Base-by-base conservation (phyloP, 2,797 vertebrate species). In the Chelidonichthys spinosus region DNA sequence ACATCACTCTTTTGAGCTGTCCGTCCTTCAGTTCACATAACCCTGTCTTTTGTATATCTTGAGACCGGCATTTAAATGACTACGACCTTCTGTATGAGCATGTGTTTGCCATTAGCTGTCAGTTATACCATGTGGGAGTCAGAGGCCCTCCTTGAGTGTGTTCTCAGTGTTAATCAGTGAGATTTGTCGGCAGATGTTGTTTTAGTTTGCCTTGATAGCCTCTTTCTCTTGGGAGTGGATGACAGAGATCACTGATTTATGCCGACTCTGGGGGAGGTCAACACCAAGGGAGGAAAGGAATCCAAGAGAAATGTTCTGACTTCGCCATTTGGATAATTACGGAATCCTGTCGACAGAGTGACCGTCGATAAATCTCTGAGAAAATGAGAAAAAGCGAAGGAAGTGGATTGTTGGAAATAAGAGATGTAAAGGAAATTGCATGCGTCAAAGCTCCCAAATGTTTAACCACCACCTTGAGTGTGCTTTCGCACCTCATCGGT, bases 231-330 rank as follows among this genome's bases (percentile, higher is more conserved):
- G 69, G 58, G 62, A 69, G 60, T 55, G 59, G 47, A 66, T 70
- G 79, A 66, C 73, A 85, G 72, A 78, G 55, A 76, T 81, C 46
- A 4, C 17, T 87, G 86, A 88, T 91, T 85, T 76, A 91, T 79
- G 53, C 54, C 7, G 46, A 78, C 66, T 39, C 62, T 46, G 3
- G 32, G 10, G 54, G 69, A 84, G 77, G 74, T 86, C 85, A 85
- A 71, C 46, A 72, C 46, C 56, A 65, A 58, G 69, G 42, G 73
- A 77, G 43, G 62, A 80, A 75, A 62, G 15, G 10, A 68, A 75
- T 81, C 84, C 87, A 92, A 86, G 59, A 74, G 36, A 86, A 90
- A 90, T 89, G 79, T 81, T 85, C 68, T 81, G 78, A 73, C 69
- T 69, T 74, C 8, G 11, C 18, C 63, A 46, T 44, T 76, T 62